phyloP scores from a whole-genome alignment of 2,113 vertebrate genomes.

The Cottus gobio region DNA sequence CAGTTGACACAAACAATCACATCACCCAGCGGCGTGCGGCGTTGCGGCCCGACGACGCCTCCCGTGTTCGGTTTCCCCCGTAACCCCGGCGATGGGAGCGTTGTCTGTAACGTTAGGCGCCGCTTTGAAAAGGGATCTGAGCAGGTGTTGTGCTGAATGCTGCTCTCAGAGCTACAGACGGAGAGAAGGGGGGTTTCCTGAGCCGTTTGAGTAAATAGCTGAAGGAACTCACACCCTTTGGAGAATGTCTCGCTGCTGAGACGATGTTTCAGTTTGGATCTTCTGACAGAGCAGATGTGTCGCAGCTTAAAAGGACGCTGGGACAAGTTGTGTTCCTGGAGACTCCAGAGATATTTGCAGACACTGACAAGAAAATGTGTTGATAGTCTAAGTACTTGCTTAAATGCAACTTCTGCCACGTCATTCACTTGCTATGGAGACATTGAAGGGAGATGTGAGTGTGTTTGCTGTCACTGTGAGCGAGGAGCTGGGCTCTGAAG shows the following conservation, averaged over 20 bases:
- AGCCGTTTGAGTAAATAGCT: slow-evolving; percentile 25
- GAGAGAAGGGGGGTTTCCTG: neutral
- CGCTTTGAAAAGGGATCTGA: neutral
- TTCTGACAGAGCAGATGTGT: neutral
- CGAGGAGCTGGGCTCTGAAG: no score
- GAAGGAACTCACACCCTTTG: slow-evolving; percentile 8
- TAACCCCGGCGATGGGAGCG: neutral
- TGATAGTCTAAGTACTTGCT: neutral
- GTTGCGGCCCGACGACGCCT: neutral
- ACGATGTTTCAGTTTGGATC: neutral
- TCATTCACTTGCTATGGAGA: neutral
- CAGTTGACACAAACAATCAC: slow-evolving; percentile 29
- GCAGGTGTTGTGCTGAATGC: slow-evolving; percentile 34
- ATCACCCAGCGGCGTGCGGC: neutral
- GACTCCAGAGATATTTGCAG: neutral
- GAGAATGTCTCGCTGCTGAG: neutral
- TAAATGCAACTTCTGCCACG: neutral
- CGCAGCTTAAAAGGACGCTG: neutral
- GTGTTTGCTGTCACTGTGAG: neutral
- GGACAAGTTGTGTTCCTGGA: neutral
- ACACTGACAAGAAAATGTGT: neutral
- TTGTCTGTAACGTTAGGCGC: neutral
- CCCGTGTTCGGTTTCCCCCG: neutral
- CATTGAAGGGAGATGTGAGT: neutral
- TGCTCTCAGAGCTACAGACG: neutral